phyloP scores from a whole-genome alignment of 2,113 vertebrate species.

The Salvelinus fontinalis region DNA sequence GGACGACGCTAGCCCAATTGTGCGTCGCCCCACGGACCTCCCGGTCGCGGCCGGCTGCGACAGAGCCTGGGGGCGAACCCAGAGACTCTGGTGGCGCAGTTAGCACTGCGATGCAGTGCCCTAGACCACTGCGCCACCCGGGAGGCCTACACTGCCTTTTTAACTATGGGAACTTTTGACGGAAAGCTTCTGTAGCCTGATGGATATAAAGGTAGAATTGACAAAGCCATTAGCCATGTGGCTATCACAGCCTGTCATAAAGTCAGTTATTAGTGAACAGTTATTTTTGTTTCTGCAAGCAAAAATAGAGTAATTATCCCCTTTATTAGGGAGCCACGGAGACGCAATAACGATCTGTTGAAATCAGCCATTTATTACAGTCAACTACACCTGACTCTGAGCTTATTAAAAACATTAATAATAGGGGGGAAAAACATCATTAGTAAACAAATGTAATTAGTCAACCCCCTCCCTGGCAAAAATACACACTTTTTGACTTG shows the following conservation, averaged over 20 bases:
- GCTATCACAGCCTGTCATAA: conserved; percentile 77
- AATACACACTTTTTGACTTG: conserved; percentile 56
- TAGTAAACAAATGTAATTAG: conserved; percentile 82
- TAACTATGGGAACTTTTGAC: too few species aligned
- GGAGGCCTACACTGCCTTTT: too few species aligned
- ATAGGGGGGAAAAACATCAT: conserved; percentile 72
- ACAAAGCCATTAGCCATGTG: conserved; percentile 74
- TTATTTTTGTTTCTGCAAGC: conserved; percentile 16
- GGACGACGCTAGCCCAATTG: too few species aligned
- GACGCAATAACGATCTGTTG: conserved; percentile 76
- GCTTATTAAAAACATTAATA: conserved; percentile 83
- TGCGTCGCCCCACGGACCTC: too few species aligned
- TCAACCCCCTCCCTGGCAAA: conserved; percentile 64
- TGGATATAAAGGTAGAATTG: too few species aligned
- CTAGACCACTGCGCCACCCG: too few species aligned
- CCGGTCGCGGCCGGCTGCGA: too few species aligned
- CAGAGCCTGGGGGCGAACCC: too few species aligned
- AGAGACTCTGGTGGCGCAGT: too few species aligned
- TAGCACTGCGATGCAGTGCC: too few species aligned
- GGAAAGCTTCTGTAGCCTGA: too few species aligned
- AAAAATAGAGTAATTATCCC: conserved; percentile 73
- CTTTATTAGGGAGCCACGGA: conserved; percentile 74
- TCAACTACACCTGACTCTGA: conserved; percentile 77
- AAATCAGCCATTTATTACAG: conserved; percentile 84
- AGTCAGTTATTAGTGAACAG: conserved; percentile 82